phyloP scores from a whole-genome alignment of 2,888 invertebrate species.

The Pycnomerus fuliginosus region DNA sequence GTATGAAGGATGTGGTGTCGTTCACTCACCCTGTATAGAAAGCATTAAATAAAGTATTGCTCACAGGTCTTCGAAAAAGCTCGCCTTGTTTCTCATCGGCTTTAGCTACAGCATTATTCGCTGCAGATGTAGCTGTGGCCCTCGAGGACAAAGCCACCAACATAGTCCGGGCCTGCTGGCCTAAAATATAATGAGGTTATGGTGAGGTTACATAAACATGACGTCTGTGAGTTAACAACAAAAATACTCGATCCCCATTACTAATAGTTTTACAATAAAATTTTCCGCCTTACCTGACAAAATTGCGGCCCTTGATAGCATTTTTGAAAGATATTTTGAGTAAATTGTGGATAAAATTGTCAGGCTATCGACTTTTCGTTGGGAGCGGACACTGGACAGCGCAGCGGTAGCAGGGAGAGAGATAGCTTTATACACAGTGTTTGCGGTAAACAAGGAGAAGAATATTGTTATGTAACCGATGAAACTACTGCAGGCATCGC shows the following conservation, averaged over 20 bases:
- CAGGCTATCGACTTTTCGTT: too few species aligned
- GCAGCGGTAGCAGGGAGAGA: too few species aligned
- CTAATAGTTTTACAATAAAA: not conserved
- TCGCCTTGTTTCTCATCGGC: constrained; percentile 63
- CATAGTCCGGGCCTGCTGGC: constrained; percentile 55
- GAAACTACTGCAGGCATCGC: too few species aligned
- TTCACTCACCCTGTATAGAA: too few species aligned
- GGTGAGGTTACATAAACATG: constrained; percentile 39
- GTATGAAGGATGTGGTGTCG: too few species aligned
- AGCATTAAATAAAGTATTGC: constrained; percentile 22
- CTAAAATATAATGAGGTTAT: constrained; percentile 41
- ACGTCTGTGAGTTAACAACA: not conserved
- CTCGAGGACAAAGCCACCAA: constrained; percentile 57
- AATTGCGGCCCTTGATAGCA: constrained; percentile 69
- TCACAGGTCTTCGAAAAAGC: constrained; percentile 42
- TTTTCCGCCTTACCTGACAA: constrained; percentile 63
- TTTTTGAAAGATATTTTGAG: too few species aligned
- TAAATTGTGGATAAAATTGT: too few species aligned
- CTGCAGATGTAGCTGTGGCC: constrained; percentile 49
- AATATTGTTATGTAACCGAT: too few species aligned
- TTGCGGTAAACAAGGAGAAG: too few species aligned
- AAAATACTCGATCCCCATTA: constrained; percentile 1
- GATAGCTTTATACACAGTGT: too few species aligned
- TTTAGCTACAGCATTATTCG: constrained; percentile 48
- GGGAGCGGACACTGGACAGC: too few species aligned